These are phyloP conservation scores for Rhagonycha lutea DNA, from an alignment of 2,888 invertebrate species.

Conservation along the genomic window DNA sequence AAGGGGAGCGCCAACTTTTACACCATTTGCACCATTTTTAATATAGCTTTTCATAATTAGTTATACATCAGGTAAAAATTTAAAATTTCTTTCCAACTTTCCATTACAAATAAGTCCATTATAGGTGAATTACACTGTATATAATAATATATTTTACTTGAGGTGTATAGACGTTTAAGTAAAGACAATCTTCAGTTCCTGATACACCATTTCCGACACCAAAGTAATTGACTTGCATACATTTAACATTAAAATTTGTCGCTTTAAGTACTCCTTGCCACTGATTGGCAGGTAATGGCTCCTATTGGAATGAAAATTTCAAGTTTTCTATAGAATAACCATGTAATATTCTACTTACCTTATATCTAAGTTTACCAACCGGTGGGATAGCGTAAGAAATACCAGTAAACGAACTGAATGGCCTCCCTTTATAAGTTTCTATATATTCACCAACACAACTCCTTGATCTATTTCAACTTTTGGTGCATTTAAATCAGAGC, in stretches of 20 bases:
- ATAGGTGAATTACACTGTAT: too few relatives aligned
- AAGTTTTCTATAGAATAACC: too few relatives aligned
- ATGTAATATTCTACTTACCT: slow-evolving; percentile 53
- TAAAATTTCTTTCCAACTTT: too few relatives aligned
- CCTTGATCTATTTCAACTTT: slow-evolving; percentile 13
- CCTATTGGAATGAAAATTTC: too few relatives aligned
- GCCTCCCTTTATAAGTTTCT: slow-evolving; percentile 60
- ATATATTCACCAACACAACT: slow-evolving; percentile 37
- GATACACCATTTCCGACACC: slow-evolving; percentile 51
- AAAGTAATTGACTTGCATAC: slow-evolving; percentile 65
- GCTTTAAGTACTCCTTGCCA: too few relatives aligned
- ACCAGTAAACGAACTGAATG: slow-evolving; percentile 64
- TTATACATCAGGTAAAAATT: too few relatives aligned
- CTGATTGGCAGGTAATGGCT: too few relatives aligned
- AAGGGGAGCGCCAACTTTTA: too few relatives aligned
- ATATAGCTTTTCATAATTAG: too few relatives aligned
- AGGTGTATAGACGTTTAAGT: slow-evolving; percentile 75
- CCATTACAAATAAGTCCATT: too few relatives aligned
- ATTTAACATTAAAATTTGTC: slow-evolving; percentile 44
- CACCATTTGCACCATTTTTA: too few relatives aligned
- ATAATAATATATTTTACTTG: slow-evolving; percentile 45
- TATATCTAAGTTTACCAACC: slow-evolving; percentile 64
- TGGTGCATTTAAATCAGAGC: neutral
- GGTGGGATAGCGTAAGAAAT: slow-evolving; percentile 70
- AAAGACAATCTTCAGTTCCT: slow-evolving; percentile 83